Evolutionary conservation across 2,113 vertebrate genomes (phyloP).

Genomic region (Bufo bufo): DNA sequence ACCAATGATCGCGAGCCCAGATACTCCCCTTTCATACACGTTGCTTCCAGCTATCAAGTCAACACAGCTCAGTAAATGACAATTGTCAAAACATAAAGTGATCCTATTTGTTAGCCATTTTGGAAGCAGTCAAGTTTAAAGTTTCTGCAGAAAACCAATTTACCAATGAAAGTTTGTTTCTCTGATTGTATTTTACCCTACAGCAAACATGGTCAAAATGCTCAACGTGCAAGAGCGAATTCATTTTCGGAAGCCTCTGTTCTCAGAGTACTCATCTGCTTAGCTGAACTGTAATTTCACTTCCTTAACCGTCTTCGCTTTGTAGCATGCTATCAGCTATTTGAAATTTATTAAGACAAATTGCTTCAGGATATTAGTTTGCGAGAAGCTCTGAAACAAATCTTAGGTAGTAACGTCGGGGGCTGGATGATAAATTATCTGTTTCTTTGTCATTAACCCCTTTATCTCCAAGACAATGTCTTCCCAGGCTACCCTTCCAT

Average conservation of each 20-base stretch:
- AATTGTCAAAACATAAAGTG: constrained; percentile 18
- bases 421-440: constrained; percentile 45
- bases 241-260: constrained; percentile 16
- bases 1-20: neutral
- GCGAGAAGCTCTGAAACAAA: constrained; percentile 43
- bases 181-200: constrained; percentile 15
- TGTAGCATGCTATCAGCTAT: constrained; percentile 50
- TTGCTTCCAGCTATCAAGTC: neutral
- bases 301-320: constrained; percentile 45
- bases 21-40: neutral
- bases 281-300: constrained; percentile 54
- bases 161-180: constrained; percentile 31
- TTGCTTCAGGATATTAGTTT: constrained; percentile 56
- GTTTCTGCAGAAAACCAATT: neutral
- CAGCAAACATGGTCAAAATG: neutral
- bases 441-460: constrained; percentile 36
- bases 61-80: neutral
- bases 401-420: constrained; percentile 25
- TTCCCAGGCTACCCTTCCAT: neutral
- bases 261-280: constrained; percentile 23
- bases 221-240: constrained; percentile 13
- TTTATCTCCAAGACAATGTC: neutral
- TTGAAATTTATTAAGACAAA: constrained; percentile 59
- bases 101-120: constrained; percentile 8
- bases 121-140: neutral